phyloP scores from a whole-genome alignment of 35 echinoderm and acorn worm genomes.

The Lytechinus pictus region DNA sequence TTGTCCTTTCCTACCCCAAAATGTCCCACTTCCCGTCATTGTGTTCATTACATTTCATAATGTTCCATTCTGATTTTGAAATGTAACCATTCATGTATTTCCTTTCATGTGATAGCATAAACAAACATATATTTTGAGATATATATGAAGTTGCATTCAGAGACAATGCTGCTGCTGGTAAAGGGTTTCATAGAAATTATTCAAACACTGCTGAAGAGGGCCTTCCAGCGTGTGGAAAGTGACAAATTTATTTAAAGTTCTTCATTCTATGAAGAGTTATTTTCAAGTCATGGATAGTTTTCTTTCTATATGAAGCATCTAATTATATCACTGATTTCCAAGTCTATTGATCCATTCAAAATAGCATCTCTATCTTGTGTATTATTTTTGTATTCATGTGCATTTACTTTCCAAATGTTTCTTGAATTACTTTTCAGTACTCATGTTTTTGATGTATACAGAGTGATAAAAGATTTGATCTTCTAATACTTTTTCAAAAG shows the following conservation, averaged over 20 bases:
- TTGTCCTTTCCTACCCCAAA: background rate
- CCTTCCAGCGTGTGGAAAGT: too few species aligned
- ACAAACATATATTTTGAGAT: background rate
- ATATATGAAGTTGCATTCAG: too few species aligned
- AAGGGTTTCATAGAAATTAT: too few species aligned
- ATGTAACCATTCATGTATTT: background rate
- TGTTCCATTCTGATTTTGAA: background rate
- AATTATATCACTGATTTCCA: too few species aligned
- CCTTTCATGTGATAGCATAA: background rate
- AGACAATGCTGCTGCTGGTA: too few species aligned
- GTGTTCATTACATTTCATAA: background rate
- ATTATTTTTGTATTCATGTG: background rate
- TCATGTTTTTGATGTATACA: background rate
- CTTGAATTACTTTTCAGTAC: background rate
- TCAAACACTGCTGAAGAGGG: too few species aligned
- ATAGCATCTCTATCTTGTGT: background rate
- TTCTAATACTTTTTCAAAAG: background rate
- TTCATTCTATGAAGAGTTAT: too few species aligned
- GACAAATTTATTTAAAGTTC: too few species aligned
- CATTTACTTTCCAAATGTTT: background rate
- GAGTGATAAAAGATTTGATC: too few species aligned
- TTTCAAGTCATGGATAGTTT: too few species aligned
- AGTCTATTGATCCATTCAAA: background rate
- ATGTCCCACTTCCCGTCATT: background rate
- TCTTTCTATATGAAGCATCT: too few species aligned